phyloP scores from a whole-genome alignment of 1,140 invertebrate genomes.

The Lineus longissimus region DNA sequence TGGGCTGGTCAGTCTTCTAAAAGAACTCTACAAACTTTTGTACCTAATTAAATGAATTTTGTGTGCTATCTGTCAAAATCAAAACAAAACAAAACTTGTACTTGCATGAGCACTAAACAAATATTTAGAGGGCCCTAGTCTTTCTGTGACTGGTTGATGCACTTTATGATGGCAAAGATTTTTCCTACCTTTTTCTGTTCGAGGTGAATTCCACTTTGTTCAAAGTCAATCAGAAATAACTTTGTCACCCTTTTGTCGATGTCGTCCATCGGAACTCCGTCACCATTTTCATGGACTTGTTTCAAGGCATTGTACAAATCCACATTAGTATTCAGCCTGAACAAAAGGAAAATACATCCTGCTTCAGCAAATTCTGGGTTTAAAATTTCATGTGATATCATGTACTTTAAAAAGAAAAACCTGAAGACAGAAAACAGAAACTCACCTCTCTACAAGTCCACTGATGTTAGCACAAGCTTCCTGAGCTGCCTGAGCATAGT shows the following conservation, averaged over 20 bases:
- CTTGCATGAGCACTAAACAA: no score
- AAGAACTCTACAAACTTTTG: no score
- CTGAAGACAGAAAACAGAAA: background rate
- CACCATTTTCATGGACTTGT: slow-evolving; percentile 67
- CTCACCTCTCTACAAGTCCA: slow-evolving; percentile 78
- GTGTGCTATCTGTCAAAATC: no score
- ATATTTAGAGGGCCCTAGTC: no score
- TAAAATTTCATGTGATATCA: no score
- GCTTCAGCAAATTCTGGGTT: background rate
- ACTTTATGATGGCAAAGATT: background rate
- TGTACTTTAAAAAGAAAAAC: no score
- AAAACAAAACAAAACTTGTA: no score
- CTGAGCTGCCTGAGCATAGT: slow-evolving; percentile 72
- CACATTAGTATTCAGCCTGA: slow-evolving; percentile 79
- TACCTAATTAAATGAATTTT: no score
- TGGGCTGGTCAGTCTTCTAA: no score
- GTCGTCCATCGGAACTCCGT: slow-evolving; percentile 64
- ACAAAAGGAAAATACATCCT: slow-evolving; percentile 8
- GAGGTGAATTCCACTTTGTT: slow-evolving; percentile 93
- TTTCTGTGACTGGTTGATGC: no score
- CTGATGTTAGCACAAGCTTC: slow-evolving; percentile 78
- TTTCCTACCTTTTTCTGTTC: slow-evolving; percentile 61
- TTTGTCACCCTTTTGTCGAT: slow-evolving; percentile 81
- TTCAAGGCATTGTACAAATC: slow-evolving; percentile 74
- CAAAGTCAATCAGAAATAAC: slow-evolving; percentile 93